Conservation (phyloP, 2,113 vertebrate species). For the Thinocorus orbignyianus region DNA sequence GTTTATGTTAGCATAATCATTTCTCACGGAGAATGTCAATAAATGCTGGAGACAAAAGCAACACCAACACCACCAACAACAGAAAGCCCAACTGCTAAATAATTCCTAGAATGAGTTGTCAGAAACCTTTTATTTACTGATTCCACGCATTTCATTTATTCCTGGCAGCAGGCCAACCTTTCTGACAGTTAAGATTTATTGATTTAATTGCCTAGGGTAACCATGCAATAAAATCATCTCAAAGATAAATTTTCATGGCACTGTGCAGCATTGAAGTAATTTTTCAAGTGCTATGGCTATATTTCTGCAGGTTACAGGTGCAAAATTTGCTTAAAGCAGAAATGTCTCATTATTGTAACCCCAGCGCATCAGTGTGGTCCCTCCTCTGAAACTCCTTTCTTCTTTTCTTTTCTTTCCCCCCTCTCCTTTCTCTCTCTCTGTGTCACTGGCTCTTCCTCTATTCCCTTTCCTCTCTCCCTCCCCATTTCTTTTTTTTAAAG, state of each 20-base stretch:
- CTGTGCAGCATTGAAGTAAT: slow-evolving; percentile 82
- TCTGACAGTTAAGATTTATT: slow-evolving; percentile 93
- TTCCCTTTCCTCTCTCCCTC: accelerated
- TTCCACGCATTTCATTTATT: slow-evolving; percentile 86
- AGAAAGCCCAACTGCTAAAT: slow-evolving; percentile 81
- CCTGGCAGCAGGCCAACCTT: slow-evolving; percentile 79
- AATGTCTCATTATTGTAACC: slow-evolving; percentile 79
- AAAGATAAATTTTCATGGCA: slow-evolving; percentile 92
- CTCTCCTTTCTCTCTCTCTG: neutral
- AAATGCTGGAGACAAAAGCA: slow-evolving; percentile 70
- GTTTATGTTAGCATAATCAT: slow-evolving; percentile 72
- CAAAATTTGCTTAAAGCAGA: slow-evolving; percentile 87
- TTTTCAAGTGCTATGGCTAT: slow-evolving; percentile 87
- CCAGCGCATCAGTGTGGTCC: slow-evolving; percentile 59
- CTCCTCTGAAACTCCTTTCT: slow-evolving; percentile 49
- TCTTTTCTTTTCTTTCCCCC: neutral
- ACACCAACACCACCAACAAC: slow-evolving; percentile 31
- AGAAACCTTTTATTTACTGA: slow-evolving; percentile 90
- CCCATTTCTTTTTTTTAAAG: neutral
- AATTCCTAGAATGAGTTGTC: slow-evolving; percentile 88
- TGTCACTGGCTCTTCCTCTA: neutral
- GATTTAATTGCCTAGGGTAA: slow-evolving; percentile 95
- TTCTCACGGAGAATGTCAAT: slow-evolving; percentile 72
- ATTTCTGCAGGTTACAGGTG: slow-evolving; percentile 88
- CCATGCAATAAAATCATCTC: slow-evolving; percentile 94